These are phyloP conservation scores for Mechanitis messenoides DNA, from an alignment of 2,888 invertebrate species.

Conservation along the genomic window DNA sequence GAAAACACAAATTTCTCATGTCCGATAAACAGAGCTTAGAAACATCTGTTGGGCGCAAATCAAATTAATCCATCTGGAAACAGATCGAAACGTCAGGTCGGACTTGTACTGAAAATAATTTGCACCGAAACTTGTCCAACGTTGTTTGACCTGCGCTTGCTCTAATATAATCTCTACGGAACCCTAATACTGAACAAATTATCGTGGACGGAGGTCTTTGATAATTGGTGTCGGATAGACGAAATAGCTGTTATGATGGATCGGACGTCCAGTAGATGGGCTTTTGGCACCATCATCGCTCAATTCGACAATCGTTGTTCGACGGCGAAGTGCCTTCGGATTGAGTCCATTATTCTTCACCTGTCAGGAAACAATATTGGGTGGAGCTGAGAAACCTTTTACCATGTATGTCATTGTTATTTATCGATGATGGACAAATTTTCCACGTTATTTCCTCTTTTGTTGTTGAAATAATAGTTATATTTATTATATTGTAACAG, in stretches of 20 bases:
- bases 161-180: slow-evolving; percentile 16
- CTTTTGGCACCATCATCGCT: slow-evolving; percentile 69
- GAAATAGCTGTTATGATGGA: slow-evolving; percentile 65
- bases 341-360: slow-evolving; percentile 63
- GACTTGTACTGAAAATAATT: slow-evolving; percentile 70
- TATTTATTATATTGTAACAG: background rate
- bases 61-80: slow-evolving; percentile 75
- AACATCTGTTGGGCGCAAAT: slow-evolving; percentile 71
- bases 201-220: slow-evolving; percentile 33
- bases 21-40: slow-evolving; percentile 40
- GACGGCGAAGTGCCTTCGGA: slow-evolving; percentile 57
- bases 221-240: slow-evolving; percentile 42
- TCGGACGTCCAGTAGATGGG: slow-evolving; percentile 61
- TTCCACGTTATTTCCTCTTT: slow-evolving; percentile 16
- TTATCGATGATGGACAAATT: slow-evolving; percentile 24
- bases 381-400: slow-evolving; percentile 25
- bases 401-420: slow-evolving; percentile 27
- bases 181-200: slow-evolving; percentile 9
- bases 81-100: slow-evolving; percentile 73
- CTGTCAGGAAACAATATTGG: slow-evolving; percentile 34
- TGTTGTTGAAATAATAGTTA: background rate
- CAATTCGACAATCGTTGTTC: slow-evolving; percentile 68
- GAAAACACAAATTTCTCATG: slow-evolving; percentile 35
- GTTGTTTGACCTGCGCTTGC: slow-evolving; percentile 33
- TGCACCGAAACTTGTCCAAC: slow-evolving; percentile 47